Base-by-base conservation (phyloP, 2,888 invertebrate species). In the Drosophila meridionalis region DNA sequence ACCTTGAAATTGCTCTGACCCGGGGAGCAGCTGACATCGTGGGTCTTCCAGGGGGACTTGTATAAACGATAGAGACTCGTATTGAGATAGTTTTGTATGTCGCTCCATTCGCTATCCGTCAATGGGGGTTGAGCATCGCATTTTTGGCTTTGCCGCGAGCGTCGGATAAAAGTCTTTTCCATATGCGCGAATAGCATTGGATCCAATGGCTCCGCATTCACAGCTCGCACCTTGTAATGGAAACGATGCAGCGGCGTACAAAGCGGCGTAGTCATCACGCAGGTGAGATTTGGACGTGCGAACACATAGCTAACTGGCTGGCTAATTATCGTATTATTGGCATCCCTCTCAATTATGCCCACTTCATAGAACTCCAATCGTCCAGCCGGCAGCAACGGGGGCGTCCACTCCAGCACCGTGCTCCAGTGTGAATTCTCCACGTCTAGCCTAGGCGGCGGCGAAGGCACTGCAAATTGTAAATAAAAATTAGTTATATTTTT, bases 361-460 rank as follows among this genome's bases (percentile, higher is more conserved):
- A 96, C 92, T 92, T 95, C 94, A 85, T 95, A 96, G 53, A 92
- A 93, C 74, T 95, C 94, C 1, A 95, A 89, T 26, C 93, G 94
- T 3, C 95, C 95, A 9, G 94, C 94, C 30, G 94, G 93, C 50
- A 89, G 87, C 26, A 82, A 75, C 6, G 95, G 95, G 50, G 89
- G 90, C 4, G 92, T 86, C 96, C 96, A 96, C 42, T 87, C 63
- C 45, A 87, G 65, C 4, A 89, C 78, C 0, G 80, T 75, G 47
- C 70, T 85, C 52, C 73, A 73, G 43, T 79, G 72, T 34, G 74
- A 78, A 67, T 73, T 67, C 55, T 76, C 60, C 20, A 73, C 28
- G 45, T 53, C 36, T n/a, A 55, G n/a, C n/a, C 42, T 14, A 12
- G 12, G 57, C 0, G 91, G 91, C 8, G 64, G 65, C 4, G 92